Evolutionary conservation across 2,113 vertebrate species (phyloP).

Genomic region (Thryonomys swinderianus): DNA sequence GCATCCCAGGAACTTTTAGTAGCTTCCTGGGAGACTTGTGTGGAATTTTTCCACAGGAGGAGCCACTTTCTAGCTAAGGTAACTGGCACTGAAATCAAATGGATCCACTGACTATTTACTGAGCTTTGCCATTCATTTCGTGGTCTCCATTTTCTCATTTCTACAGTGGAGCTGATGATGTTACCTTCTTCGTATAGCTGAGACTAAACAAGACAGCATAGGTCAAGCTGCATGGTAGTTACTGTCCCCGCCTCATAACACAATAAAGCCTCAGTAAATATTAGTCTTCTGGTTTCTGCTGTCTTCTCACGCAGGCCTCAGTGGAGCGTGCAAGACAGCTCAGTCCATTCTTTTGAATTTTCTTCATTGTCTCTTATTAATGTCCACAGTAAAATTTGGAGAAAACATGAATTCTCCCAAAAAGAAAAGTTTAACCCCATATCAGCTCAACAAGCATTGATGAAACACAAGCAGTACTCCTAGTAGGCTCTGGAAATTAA

Average conservation of each 20-base stretch:
- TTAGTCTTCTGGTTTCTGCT: not conserved
- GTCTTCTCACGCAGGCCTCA: not conserved
- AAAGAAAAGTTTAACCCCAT: not conserved
- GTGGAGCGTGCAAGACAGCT: not conserved
- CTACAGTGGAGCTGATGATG: not conserved
- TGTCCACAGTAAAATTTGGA: not conserved
- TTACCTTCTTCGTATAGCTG: not conserved
- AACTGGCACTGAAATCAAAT: not conserved
- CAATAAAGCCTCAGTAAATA: not conserved
- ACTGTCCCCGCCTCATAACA: not conserved
- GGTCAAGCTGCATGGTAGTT: not conserved
- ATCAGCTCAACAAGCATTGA: not conserved
- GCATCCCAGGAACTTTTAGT: not conserved
- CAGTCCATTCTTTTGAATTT: not conserved
- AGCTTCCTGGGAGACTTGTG: not conserved
- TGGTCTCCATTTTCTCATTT: not conserved
- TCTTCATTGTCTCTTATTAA: not conserved
- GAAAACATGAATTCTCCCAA: not conserved
- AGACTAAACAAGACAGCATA: not conserved
- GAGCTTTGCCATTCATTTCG: not conserved
- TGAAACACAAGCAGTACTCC: not conserved
- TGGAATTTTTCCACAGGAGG: not conserved
- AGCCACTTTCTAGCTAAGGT: not conserved
- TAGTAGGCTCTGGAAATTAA: not conserved
- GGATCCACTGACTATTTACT: not conserved